Evolutionary conservation across 2,888 invertebrate species (phyloP), one percentile per base, ranked within the genome.

Genomic region (Agriotes lineatus): DNA sequence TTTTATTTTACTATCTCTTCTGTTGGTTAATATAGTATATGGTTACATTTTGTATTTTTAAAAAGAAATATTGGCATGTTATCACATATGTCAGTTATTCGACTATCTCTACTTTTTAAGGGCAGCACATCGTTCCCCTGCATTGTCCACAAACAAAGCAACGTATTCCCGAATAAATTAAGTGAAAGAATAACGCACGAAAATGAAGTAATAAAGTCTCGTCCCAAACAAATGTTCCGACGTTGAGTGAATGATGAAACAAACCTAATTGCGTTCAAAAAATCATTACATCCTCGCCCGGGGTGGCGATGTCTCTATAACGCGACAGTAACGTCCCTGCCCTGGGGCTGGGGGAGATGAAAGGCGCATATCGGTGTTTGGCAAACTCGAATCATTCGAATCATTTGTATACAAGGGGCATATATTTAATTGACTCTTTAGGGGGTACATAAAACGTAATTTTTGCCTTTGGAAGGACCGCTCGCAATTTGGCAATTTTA

Each of bases 181-280:
- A 67, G 48, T 48, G 48, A 50, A 62, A 57, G 57, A 62, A 62
- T 67, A 58, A 63, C 42, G 35, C 35, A 30, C 50, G 18, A 22
- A 65, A 54, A 64, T 60, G 42, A 66, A 61, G 67, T 67, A 64
- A 66, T 70, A 67, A 62, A 70, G 63, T 56, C 59, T 45, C 63
- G 58, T 63, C 59, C 67, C 58, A 62, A 62, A 63, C 75, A 79
- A 79, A 78, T 78, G 82, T 82, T 81, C 70, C 71, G 63, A 66
- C 67, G 71, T 81, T 82, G 81, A 82, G 82, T 82, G 82, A 81
- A 81, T 75, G 78, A 80, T 80, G 80, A 81, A 83, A 83, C 82
- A 83, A 83, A 83, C 83, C 82, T 83, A 84, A 84, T 83, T 83
- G 83, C 80, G 82, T 83, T 83, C 81, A 82, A 84, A 84, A 84